Evolutionary conservation across 1,140 invertebrate species (phyloP).

Genomic region (Pogonomyrmex barbatus): DNA sequence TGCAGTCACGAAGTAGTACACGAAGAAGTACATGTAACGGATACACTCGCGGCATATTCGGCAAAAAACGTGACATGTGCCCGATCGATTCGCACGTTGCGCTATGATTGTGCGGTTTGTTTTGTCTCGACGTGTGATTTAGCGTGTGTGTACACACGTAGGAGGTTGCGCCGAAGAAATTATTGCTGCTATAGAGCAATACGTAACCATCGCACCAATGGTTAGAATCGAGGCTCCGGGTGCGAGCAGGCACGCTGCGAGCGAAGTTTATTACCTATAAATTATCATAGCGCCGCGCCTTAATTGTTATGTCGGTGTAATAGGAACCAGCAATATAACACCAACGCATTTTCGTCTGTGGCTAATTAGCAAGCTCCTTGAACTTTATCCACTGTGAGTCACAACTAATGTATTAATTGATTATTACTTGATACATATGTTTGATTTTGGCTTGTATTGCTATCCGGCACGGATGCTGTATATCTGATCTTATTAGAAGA

Average conservation of each 20-base stretch:
- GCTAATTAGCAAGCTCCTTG: conserved; percentile 11
- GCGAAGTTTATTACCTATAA: conserved; percentile 66
- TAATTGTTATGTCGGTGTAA: conserved; percentile 59
- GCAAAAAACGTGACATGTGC: neutral
- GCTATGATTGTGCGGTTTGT: conserved; percentile 12
- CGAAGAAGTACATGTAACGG: conserved; percentile 45
- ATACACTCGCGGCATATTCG: conserved; percentile 12
- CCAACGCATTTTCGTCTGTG: neutral
- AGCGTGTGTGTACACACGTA: neutral
- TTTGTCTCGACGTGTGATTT: conserved; percentile 40
- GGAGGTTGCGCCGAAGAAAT: conserved; percentile 21
- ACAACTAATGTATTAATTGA: conserved; percentile 1
- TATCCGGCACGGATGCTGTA: neutral
- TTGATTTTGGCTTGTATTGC: neutral
- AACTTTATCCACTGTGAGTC: conserved; percentile 10
- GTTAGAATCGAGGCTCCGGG: conserved; percentile 5
- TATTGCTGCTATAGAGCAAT: conserved; percentile 37
- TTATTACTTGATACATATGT: neutral
- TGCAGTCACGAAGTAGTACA: conserved; percentile 56
- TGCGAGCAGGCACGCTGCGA: neutral
- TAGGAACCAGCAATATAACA: neutral
- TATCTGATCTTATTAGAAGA: neutral
- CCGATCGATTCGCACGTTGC: neutral
- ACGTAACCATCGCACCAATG: neutral
- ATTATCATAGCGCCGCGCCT: conserved; percentile 58